Evolutionary conservation across 2,888 invertebrate species (phyloP).

Genomic region (Biston betularia): DNA sequence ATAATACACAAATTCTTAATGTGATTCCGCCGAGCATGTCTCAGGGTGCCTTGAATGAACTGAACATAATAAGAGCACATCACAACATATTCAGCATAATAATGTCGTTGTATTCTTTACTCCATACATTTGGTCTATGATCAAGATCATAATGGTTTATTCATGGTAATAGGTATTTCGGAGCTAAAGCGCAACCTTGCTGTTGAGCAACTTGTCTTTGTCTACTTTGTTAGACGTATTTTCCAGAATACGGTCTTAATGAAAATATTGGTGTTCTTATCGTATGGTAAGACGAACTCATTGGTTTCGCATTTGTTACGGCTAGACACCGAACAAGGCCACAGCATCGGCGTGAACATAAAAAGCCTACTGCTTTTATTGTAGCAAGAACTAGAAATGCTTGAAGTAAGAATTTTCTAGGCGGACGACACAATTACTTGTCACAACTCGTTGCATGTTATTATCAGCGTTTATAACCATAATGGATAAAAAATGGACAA

Average conservation of each 20-base stretch:
- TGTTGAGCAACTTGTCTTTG: slow-evolving; percentile 11
- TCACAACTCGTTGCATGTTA: too few relatives aligned
- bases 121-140: background rate
- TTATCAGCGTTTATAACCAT: too few relatives aligned
- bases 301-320: slow-evolving; percentile 56
- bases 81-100: too few relatives aligned
- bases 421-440: too few relatives aligned
- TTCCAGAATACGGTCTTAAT: slow-evolving; percentile 12
- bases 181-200: slow-evolving; percentile 29
- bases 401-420: too few relatives aligned
- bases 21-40: too few relatives aligned
- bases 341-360: slow-evolving; percentile 7
- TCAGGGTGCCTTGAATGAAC: background rate
- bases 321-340: slow-evolving; percentile 50
- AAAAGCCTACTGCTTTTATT: slow-evolving; percentile 2
- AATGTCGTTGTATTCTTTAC: too few relatives aligned
- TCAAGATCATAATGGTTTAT: background rate
- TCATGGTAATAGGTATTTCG: background rate
- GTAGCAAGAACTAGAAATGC: background rate
- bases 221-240: slow-evolving; percentile 15
- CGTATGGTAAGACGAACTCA: slow-evolving; percentile 55
- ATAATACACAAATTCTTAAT: too few relatives aligned
- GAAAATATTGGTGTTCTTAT: background rate
- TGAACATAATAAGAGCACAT: background rate
- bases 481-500: too few relatives aligned